Base-by-base conservation (phyloP, 1,140 invertebrate genomes). In the Amphibalanus amphitrite region DNA sequence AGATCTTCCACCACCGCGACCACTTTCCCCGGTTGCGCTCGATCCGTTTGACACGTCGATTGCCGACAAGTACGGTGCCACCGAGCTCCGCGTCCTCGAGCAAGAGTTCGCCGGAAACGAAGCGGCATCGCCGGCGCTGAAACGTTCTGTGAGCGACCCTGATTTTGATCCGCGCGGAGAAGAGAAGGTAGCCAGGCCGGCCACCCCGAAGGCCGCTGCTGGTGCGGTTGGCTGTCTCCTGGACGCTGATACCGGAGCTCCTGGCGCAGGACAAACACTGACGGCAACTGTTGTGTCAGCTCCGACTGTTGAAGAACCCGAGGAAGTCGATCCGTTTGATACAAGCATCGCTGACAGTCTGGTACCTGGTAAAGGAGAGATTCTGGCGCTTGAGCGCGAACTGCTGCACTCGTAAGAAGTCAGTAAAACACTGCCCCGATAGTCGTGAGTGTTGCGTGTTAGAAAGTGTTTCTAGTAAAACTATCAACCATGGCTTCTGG, bases 31-130 rank as follows among this genome's bases (percentile, higher is more conserved):
- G 3, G 28, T 67, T 3, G 23, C 65, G 65, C 65, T 87, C 26
- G 91, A 93, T 83, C 91, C 90, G 0, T 93, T 93, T 75, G 90
- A 93, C 77, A 93, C 91, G 4, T 91, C 90, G 0, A 84, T 86
- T 23, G 84, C 91, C 15, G 85, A 88, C 76, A 68, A 71, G 13
- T 74, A 74, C 29, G 74, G 74, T 0, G 73, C 70, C 59, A 71
- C 74, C 29, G 75, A 76, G 72, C 64, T 76, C 26, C 74, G 75
- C 65, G 75, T 75, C 59, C 72, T 76, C 59, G 75, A 76, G 69
- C n/a, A 28, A 3, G 65, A 67, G 28, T 67, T 67, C 28, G 65
- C 28, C 65, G 65, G 8, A 1, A 13, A 10, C 28, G n/a, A 8
- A 3, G 65, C 8, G 28, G 28, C 26, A 67, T 15, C n/a, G 28